phyloP scores from a whole-genome alignment of 2,888 invertebrate genomes.

The Amiota mariae region DNA sequence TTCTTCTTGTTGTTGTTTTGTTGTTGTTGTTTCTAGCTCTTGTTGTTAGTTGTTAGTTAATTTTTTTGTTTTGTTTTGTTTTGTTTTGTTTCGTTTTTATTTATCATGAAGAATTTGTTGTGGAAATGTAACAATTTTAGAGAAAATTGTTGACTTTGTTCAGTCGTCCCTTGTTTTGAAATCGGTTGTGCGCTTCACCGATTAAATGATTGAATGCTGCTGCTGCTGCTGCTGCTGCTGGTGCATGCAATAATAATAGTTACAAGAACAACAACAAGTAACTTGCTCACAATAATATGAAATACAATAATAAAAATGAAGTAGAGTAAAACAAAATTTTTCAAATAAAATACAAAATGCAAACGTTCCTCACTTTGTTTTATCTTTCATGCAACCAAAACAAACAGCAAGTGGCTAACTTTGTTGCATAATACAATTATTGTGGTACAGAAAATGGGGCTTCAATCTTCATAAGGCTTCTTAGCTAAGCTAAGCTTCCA shows the following conservation, averaged over 20 bases:
- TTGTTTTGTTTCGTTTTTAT: neutral
- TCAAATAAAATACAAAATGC: constrained; percentile 16
- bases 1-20: neutral
- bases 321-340: constrained; percentile 7
- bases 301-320: neutral
- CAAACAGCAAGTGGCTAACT: constrained; percentile 20
- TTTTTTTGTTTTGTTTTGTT: neutral
- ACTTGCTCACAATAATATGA: too few relatives aligned
- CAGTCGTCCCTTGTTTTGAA: neutral
- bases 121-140: constrained; percentile 50
- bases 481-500: neutral
- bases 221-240: neutral
- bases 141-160: constrained; percentile 33
- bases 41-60: constrained; percentile 3
- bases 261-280: constrained; percentile 28
- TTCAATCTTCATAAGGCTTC: neutral
- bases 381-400: neutral
- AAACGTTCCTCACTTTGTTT: neutral
- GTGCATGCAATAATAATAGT: constrained; percentile 48
- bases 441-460: neutral
- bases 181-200: constrained; percentile 33
- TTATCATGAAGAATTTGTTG: constrained; percentile 35
- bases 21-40: constrained; percentile 52
- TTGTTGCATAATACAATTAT: neutral
- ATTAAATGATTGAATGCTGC: constrained; percentile 51